Evolutionary conservation across 2,888 invertebrate genomes (phyloP).

Genomic region (Microctonus brassicae): DNA sequence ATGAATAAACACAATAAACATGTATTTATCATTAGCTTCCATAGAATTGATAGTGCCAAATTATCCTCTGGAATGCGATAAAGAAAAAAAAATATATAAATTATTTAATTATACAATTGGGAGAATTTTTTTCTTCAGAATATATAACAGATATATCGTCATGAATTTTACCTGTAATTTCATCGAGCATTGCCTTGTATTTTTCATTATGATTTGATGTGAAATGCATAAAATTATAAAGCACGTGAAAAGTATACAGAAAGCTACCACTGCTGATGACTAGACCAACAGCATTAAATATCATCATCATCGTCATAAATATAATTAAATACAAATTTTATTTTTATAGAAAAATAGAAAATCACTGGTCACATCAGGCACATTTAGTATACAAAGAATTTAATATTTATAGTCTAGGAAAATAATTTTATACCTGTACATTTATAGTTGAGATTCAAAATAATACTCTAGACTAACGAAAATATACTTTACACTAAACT

Average conservation of each 20-base stretch:
- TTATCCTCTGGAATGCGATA: slow-evolving; percentile 49
- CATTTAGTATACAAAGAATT: neutral
- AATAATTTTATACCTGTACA: neutral
- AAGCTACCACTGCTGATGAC: slow-evolving; percentile 69
- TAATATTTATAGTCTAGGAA: neutral
- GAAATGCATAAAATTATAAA: slow-evolving; percentile 73
- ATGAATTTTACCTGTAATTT: slow-evolving; percentile 45
- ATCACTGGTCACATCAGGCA: neutral
- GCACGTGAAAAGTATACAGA: slow-evolving; percentile 71
- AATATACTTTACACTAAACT: neutral
- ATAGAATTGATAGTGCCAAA: slow-evolving; percentile 62
- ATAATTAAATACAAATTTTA: neutral
- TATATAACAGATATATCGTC: too few relatives aligned
- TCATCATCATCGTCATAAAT: neutral
- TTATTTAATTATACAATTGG: neutral
- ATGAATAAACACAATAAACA: slow-evolving; percentile 72
- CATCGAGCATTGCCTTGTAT: slow-evolving; percentile 48
- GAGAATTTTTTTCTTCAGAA: neutral
- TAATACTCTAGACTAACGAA: slow-evolving; percentile 25
- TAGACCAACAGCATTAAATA: slow-evolving; percentile 54
- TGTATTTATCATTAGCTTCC: slow-evolving; percentile 69
- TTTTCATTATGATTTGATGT: slow-evolving; percentile 70
- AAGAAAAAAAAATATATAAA: slow-evolving; percentile 19
- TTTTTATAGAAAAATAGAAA: neutral
- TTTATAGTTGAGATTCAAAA: neutral